phyloP scores from a whole-genome alignment of 2,113 vertebrate genomes.

The Phrynosoma blainvillii region DNA sequence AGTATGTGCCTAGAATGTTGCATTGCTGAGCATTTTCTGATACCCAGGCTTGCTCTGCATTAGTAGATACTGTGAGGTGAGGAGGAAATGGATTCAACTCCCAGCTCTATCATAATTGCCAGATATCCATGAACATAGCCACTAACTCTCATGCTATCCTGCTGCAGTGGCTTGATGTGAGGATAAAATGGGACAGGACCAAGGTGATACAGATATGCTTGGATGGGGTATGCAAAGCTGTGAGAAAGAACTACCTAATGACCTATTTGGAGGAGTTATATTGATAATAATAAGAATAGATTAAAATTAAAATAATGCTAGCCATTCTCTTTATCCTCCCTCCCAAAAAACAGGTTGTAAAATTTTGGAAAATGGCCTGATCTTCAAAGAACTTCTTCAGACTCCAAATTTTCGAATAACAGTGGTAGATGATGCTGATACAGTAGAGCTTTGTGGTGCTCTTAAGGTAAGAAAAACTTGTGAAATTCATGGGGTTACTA shows the following conservation, averaged over 20 bases:
- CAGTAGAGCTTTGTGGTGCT: slow-evolving; percentile 89
- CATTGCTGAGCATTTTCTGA: not conserved
- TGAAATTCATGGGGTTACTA: no score
- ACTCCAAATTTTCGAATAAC: slow-evolving; percentile 90
- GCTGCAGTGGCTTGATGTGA: not conserved
- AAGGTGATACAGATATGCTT: not conserved
- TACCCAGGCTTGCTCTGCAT: no score
- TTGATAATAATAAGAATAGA: no score
- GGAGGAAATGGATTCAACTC: not conserved
- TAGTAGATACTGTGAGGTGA: not conserved
- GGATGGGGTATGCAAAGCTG: not conserved
- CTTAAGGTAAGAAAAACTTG: slow-evolving; percentile 80
- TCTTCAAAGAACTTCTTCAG: slow-evolving; percentile 93
- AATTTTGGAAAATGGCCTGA: slow-evolving; percentile 84
- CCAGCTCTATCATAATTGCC: not conserved
- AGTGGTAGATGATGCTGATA: slow-evolving; percentile 88
- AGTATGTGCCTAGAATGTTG: not conserved
- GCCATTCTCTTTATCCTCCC: not conserved
- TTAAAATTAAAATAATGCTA: not conserved
- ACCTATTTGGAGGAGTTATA: not conserved
- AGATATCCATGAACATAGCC: not conserved
- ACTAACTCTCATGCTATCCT: no score
- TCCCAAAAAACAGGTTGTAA: slow-evolving; percentile 80
- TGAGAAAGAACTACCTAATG: no score
- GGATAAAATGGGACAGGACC: not conserved